Conservation (phyloP, 2,113 vertebrate genomes). For the Orthonyx spaldingii region DNA sequence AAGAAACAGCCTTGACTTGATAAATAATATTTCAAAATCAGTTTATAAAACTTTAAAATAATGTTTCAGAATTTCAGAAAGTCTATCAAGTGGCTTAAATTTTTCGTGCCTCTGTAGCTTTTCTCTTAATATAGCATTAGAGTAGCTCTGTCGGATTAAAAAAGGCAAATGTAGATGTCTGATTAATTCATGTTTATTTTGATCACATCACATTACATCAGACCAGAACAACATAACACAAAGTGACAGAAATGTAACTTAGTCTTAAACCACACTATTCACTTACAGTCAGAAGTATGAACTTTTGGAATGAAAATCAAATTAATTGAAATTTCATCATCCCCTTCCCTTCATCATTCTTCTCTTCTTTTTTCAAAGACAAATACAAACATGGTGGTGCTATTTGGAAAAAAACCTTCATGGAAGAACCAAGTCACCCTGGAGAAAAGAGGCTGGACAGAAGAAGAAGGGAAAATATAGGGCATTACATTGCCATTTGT, state of each 20-base stretch:
- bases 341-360: neutral
- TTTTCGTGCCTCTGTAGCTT: neutral
- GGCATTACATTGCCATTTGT: neutral
- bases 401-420: neutral
- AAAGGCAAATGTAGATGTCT: neutral
- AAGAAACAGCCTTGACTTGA: neutral
- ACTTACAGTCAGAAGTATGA: neutral
- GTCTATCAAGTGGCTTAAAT: neutral
- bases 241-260: neutral
- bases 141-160: neutral
- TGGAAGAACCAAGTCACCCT: neutral
- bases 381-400: neutral
- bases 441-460: neutral
- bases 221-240: neutral
- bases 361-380: neutral
- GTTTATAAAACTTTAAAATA: neutral
- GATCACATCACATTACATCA: neutral
- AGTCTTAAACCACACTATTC: neutral
- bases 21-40: neutral
- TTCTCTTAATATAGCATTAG: neutral
- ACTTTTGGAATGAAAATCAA: neutral
- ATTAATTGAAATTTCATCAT: neutral
- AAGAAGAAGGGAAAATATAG: neutral
- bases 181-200: conserved; percentile 14
- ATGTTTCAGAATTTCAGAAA: neutral